Evolutionary conservation across 2,888 invertebrate species (phyloP).

Genomic region (Monopis laevigella): DNA sequence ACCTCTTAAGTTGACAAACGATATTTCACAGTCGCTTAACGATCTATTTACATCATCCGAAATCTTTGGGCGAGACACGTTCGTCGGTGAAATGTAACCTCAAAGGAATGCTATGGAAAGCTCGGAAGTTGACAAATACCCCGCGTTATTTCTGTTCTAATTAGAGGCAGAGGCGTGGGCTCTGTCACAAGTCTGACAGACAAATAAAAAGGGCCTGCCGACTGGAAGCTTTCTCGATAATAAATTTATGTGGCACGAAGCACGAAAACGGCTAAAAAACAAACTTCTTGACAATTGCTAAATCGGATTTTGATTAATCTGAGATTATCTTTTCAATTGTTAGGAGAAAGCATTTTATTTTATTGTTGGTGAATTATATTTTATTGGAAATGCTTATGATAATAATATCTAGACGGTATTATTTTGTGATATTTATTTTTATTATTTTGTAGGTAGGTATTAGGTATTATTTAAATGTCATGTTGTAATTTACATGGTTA

Average conservation of each 20-base stretch:
- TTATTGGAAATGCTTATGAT: too few relatives aligned
- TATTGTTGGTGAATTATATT: too few relatives aligned
- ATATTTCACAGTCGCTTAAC: constrained; percentile 54
- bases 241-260: constrained; percentile 9
- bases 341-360: too few relatives aligned
- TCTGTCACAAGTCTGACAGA: constrained; percentile 23
- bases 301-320: too few relatives aligned
- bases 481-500: too few relatives aligned
- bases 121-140: constrained; percentile 61
- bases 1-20: constrained; percentile 39
- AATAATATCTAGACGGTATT: not conserved
- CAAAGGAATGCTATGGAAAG: constrained; percentile 55
- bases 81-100: constrained; percentile 31
- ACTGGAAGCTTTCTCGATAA: constrained; percentile 7
- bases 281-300: too few relatives aligned
- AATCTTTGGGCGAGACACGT: constrained; percentile 26
- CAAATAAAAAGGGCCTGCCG: constrained; percentile 8
- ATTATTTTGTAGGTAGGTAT: not conserved
- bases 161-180: constrained; percentile 51
- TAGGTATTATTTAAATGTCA: too few relatives aligned
- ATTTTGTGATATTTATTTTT: not conserved
- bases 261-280: not conserved
- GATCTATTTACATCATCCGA: constrained; percentile 41
- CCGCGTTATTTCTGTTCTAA: constrained; percentile 62
- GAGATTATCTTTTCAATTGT: too few relatives aligned